Conservation (phyloP, 2,888 invertebrate genomes). For the Fissipunctia ypsillon region DNA sequence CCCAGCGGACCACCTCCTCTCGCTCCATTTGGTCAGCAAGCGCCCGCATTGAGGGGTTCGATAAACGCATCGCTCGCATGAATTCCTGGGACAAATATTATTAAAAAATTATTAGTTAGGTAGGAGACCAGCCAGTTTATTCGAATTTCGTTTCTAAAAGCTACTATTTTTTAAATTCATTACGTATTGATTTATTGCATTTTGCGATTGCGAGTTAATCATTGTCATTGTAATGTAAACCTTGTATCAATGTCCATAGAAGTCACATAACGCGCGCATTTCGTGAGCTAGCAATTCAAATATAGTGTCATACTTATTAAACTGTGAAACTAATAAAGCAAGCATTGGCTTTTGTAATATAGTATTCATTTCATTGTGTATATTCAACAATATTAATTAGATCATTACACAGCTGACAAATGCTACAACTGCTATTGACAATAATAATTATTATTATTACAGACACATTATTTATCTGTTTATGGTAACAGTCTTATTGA, state of each 20-base stretch:
- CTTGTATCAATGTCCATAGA: background rate
- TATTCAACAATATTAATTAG: constrained; percentile 7
- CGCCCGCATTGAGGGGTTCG: constrained; percentile 97
- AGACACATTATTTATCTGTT: too few species aligned
- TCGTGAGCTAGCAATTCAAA: background rate
- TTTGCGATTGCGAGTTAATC: background rate
- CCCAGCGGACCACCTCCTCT: constrained; percentile 97
- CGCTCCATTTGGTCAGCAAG: constrained; percentile 98
- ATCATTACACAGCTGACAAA: constrained; percentile 7
- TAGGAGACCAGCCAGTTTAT: background rate
- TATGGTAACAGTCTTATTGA: background rate
- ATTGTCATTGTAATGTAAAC: background rate
- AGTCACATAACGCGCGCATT: background rate
- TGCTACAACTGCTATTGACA: background rate
- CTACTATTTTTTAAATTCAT: too few species aligned
- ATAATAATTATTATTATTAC: background rate
- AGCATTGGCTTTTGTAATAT: background rate
- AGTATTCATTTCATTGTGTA: constrained; percentile 10
- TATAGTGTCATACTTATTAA: constrained; percentile 8
- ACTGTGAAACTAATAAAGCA: constrained; percentile 6
- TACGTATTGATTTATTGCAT: too few species aligned
- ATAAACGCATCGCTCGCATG: constrained; percentile 97
- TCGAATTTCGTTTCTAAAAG: background rate
- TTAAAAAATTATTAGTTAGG: background rate
- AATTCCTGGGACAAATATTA: constrained; percentile 92